phyloP scores from a whole-genome alignment of 2,888 invertebrate species.

The Keiferia lycopersicella region DNA sequence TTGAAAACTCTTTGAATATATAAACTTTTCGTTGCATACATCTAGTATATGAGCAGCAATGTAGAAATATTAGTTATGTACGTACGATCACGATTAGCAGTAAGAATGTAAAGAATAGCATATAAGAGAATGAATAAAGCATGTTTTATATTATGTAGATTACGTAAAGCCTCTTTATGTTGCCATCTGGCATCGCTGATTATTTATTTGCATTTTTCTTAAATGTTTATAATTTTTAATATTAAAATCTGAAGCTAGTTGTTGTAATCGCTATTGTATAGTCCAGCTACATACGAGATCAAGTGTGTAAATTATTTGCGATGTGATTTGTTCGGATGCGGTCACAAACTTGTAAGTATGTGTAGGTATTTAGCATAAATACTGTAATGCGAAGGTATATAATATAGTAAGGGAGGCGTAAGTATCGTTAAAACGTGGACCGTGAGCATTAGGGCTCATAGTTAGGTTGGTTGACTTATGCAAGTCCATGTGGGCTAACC shows the following conservation, averaged over 20 bases:
- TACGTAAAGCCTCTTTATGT: constrained; percentile 71
- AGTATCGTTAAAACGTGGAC: too few relatives aligned
- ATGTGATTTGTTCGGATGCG: constrained; percentile 24
- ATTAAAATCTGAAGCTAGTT: constrained; percentile 62
- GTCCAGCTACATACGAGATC: constrained; percentile 25
- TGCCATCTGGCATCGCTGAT: constrained; percentile 72
- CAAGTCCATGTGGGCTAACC: too few relatives aligned
- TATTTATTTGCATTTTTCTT: constrained; percentile 80
- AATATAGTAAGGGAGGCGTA: too few relatives aligned
- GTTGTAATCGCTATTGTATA: constrained; percentile 58
- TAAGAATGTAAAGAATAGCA: constrained; percentile 75
- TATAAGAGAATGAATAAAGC: constrained; percentile 71
- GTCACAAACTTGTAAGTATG: constrained; percentile 24
- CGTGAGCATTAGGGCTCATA: too few relatives aligned
- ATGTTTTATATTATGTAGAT: constrained; percentile 80
- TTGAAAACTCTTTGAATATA: constrained; percentile 16
- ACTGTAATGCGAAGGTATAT: constrained; percentile 1
- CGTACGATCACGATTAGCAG: constrained; percentile 65
- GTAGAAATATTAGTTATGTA: constrained; percentile 65
- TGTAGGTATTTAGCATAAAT: neutral
- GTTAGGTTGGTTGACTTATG: too few relatives aligned
- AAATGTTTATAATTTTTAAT: constrained; percentile 76
- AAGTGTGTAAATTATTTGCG: constrained; percentile 25
- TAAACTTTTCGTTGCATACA: constrained; percentile 47
- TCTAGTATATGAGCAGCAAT: constrained; percentile 54